Conservation (phyloP, 2,888 invertebrate genomes). For the Agonopterix heracliana region DNA sequence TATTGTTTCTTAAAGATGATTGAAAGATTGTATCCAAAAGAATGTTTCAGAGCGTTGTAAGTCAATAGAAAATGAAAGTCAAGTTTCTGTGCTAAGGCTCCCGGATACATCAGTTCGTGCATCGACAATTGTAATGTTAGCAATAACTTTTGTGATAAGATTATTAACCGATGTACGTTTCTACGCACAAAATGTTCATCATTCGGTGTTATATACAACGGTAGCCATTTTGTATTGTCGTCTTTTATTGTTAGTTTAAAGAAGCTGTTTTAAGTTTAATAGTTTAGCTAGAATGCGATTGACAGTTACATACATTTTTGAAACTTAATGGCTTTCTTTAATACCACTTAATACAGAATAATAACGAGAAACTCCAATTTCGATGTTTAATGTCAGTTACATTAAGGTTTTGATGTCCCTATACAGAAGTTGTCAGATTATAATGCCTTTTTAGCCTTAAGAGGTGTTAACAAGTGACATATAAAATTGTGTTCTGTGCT, state of each 20-base stretch:
- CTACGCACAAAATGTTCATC: constrained; percentile 45
- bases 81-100: too few relatives aligned
- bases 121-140: constrained; percentile 42
- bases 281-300: background rate
- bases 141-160: constrained; percentile 70
- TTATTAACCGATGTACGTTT: constrained; percentile 35
- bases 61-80: too few relatives aligned
- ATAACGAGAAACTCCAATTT: constrained; percentile 30
- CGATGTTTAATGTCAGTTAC: constrained; percentile 32
- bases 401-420: constrained; percentile 52
- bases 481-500: constrained; percentile 68
- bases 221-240: background rate
- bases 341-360: constrained; percentile 10
- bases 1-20: too few relatives aligned
- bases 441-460: constrained; percentile 64
- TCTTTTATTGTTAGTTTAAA: background rate
- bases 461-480: constrained; percentile 47
- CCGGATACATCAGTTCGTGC: background rate
- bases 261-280: too few relatives aligned
- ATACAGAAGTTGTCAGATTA: constrained; percentile 53
- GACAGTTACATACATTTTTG: background rate
- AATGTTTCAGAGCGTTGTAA: too few relatives aligned
- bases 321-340: background rate
- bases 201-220: constrained; percentile 11
- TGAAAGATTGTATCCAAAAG: too few relatives aligned